These are phyloP conservation scores for Mongoloraphidia duomilia DNA, from an alignment of 2,888 invertebrate species.

Conservation along the genomic window DNA sequence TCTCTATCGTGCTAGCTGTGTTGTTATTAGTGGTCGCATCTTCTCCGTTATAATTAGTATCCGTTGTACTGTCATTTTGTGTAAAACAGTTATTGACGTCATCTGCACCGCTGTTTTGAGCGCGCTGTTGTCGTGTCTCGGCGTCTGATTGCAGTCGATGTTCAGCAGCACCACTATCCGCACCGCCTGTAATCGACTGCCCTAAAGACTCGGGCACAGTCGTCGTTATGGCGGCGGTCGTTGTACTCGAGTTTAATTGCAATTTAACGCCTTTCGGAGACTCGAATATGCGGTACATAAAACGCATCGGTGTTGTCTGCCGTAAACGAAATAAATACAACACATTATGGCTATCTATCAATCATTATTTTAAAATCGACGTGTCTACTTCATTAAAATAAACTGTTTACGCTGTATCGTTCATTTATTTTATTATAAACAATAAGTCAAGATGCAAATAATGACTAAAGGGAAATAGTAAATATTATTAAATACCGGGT, in stretches of 20 bases:
- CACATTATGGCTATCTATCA: too few relatives aligned
- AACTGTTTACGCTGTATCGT: too few relatives aligned
- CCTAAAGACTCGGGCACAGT: slow-evolving; percentile 16
- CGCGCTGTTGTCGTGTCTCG: not conserved
- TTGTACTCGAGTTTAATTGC: slow-evolving; percentile 20
- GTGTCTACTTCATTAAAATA: too few relatives aligned
- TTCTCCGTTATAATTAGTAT: slow-evolving; percentile 5
- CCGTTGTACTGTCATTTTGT: slow-evolving; percentile 2
- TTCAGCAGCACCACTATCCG: too few relatives aligned
- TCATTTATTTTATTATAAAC: too few relatives aligned
- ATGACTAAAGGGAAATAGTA: too few relatives aligned
- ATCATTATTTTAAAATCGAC: too few relatives aligned
- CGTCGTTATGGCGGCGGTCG: slow-evolving; percentile 25
- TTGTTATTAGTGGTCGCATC: slow-evolving; percentile 5
- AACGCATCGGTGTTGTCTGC: slow-evolving; percentile 47
- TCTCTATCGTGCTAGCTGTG: slow-evolving; percentile 1
- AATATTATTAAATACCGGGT: too few relatives aligned
- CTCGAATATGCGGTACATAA: slow-evolving; percentile 43
- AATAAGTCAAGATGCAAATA: too few relatives aligned
- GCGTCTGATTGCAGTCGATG: not conserved
- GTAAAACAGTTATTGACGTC: not conserved
- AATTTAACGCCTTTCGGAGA: not conserved
- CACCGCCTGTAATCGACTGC: too few relatives aligned
- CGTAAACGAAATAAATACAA: slow-evolving; percentile 7
- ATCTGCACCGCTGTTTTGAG: slow-evolving; percentile 1